These are phyloP conservation scores for Limnephilus rhombicus DNA, from an alignment of 2,888 invertebrate species.

Conservation along the genomic window DNA sequence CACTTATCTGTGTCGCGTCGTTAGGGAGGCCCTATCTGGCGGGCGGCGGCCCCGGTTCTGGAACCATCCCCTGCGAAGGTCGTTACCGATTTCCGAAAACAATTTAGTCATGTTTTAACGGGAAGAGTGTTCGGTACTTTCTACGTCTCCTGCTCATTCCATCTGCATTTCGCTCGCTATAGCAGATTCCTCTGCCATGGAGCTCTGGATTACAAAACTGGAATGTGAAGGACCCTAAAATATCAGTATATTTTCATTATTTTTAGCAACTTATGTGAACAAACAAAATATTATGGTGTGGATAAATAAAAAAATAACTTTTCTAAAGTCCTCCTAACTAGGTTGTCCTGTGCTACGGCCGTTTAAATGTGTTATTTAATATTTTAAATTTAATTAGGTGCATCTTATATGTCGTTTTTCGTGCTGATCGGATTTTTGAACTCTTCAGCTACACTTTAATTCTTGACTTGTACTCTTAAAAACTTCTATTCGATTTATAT, in stretches of 20 bases:
- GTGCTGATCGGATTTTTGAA: no score
- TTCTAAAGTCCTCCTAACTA: no score
- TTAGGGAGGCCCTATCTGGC: slow-evolving; percentile 45
- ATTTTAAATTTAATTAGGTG: no score
- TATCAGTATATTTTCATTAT: neutral
- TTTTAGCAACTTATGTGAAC: no score
- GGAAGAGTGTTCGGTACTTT: slow-evolving; percentile 28
- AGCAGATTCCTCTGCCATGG: slow-evolving; percentile 24
- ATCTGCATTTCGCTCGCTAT: slow-evolving; percentile 15
- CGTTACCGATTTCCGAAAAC: slow-evolving; percentile 66
- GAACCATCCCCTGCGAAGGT: slow-evolving; percentile 25
- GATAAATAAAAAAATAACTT: no score
- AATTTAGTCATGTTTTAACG: slow-evolving; percentile 63
- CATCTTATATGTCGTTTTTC: no score
- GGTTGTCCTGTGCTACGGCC: no score
- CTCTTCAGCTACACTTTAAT: no score
- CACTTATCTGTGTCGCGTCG: slow-evolving; percentile 56
- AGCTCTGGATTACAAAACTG: neutral
- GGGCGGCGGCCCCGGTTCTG: slow-evolving; percentile 19
- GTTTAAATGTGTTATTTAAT: no score
- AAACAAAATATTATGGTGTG: no score
- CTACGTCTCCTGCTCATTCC: slow-evolving; percentile 27
- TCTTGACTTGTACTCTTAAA: no score
- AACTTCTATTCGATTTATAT: no score
- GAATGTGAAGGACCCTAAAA: slow-evolving; percentile 12